Evolutionary conservation across 2,888 invertebrate species (phyloP), one percentile per base, ranked within the genome.

Genomic region (Dynastes tityus): DNA sequence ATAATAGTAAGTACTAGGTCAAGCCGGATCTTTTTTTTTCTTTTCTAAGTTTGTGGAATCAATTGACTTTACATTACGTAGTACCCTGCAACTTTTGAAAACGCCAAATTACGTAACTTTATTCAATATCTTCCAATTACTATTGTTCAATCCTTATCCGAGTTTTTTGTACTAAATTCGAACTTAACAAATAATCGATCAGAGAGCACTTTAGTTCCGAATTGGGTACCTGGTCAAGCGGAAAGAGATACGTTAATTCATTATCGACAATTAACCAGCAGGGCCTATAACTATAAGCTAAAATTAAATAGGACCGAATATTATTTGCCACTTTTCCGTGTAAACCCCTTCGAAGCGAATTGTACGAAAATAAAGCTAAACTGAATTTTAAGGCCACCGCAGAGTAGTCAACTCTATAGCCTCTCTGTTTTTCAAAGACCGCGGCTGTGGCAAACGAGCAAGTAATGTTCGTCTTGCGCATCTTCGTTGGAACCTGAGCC

Each of bases 381-480:
- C 73, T 74, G 63, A 74, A 74, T 74, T 74, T 74, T 74, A 74
- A 74, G 61, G 73, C 61, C 11, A 63, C 73, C 73, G 45, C 73
- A 85, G 84, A 86, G 85, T 84, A 84, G 55, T 22, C 83, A 80
- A 81, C 79, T 82, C 82, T 83, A 83, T 83, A 84, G 84, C 83
- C 82, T 83, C 80, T 83, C 77, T 84, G 85, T 73, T 78, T 85
- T 86, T 87, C 87, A 86, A 85, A 82, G 85, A 85, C 82, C 82
- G 81, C 84, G 83, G 85, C 85, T 87, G 87, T 85, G 86, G 86
- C 85, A 87, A 87, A 88, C 86, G 88, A 88, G 87, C 85, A 86
- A 87, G 86, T 87, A 87, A 87, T 87, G 87, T 86, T 85, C 84
- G 84, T 86, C 86, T 83, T 85, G 86, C 86, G 85, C 86, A 85